Percentiles rank a stretch among this genome's conserved stretches.
Conservation (phyloP, 2,113 vertebrate species). For the Trachemys scripta region DNA sequence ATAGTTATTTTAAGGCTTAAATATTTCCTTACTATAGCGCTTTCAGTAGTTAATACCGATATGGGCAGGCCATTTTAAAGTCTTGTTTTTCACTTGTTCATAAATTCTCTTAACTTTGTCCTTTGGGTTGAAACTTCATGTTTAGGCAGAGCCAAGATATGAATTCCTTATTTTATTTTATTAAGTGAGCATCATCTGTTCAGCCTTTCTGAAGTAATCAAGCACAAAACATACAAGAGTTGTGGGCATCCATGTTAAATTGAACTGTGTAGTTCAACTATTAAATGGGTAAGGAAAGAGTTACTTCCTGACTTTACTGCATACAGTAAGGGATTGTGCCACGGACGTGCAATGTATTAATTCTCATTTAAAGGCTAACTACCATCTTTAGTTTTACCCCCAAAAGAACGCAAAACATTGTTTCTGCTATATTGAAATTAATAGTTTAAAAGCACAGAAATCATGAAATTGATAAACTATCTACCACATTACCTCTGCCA, state of each 20-base stretch:
- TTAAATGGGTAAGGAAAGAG: background rate
- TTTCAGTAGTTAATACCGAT: background rate
- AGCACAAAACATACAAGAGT: background rate
- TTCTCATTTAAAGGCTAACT: background rate
- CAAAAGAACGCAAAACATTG: background rate
- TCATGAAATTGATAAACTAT: background rate
- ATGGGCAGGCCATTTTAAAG: accelerated
- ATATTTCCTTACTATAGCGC: background rate
- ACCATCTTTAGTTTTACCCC: background rate
- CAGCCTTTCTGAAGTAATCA: background rate
- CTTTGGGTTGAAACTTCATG: background rate
- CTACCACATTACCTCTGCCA: accelerated
- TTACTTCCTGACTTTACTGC: background rate
- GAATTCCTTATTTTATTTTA: background rate
- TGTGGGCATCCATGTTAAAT: background rate
- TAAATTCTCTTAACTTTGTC: background rate
- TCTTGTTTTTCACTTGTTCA: background rate
- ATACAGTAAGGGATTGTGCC: background rate
- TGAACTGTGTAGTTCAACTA: background rate
- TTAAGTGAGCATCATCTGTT: background rate
- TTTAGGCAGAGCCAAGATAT: too few relatives aligned
- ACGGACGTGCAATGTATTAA: background rate
- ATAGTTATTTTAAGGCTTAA: background rate
- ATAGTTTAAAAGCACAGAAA: background rate
- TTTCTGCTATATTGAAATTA: background rate